A percentile compares a stretch with the other conserved stretches of the same genome.
Conservation (phyloP, 2,797 vertebrate genomes). For the Brotula barbata region DNA sequence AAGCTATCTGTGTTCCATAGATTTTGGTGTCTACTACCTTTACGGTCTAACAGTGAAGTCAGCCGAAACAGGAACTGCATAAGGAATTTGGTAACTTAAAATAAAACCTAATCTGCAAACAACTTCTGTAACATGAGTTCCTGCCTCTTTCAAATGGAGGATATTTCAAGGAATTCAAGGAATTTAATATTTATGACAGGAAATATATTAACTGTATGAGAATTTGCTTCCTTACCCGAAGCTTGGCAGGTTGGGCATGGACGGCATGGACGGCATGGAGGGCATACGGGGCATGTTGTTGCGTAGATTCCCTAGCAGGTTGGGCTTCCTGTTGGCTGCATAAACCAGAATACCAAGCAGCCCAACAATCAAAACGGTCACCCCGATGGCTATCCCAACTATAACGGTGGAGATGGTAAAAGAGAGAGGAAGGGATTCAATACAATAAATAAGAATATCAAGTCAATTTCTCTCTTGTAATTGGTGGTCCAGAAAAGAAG, state of each 20-base stretch:
- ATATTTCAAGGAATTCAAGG: not conserved
- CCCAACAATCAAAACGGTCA: conserved; percentile 58
- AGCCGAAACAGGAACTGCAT: too few relatives aligned
- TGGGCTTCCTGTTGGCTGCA: conserved; percentile 60
- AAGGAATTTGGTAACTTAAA: too few relatives aligned
- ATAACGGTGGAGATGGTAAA: not conserved
- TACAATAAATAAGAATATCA: too few relatives aligned
- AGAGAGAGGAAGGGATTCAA: too few relatives aligned
- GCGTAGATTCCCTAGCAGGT: conserved; percentile 50
- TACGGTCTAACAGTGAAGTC: too few relatives aligned
- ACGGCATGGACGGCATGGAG: conserved; percentile 42
- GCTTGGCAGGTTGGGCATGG: conserved; percentile 44
- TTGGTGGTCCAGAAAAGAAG: too few relatives aligned
- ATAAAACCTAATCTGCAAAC: too few relatives aligned
- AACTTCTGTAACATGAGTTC: not conserved
- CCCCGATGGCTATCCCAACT: conserved; percentile 78
- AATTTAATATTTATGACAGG: not conserved
- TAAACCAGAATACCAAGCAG: conserved; percentile 68
- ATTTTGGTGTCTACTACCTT: too few relatives aligned
- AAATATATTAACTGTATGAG: not conserved
- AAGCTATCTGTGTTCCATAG: too few relatives aligned
- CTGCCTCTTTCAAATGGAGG: not conserved
- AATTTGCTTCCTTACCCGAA: conserved; percentile 60
- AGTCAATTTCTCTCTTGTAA: too few relatives aligned
- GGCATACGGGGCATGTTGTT: conserved; percentile 56